These are phyloP conservation scores for Saccostrea glomerata DNA, from an alignment of 1,140 invertebrate species.

Conservation along the genomic window DNA sequence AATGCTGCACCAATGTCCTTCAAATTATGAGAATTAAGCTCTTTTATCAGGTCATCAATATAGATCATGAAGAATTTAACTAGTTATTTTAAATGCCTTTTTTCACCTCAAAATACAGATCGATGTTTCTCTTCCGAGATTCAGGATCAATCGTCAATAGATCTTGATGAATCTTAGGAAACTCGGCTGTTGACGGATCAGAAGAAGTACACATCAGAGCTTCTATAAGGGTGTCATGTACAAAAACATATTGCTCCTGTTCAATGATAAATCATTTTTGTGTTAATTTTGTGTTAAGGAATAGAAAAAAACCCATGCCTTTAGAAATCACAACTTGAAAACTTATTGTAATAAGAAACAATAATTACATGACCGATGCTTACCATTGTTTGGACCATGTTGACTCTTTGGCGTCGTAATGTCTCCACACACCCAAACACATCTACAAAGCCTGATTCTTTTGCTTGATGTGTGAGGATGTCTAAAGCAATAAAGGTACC, in stretches of 20 bases:
- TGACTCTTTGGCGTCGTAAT: conserved; percentile 70
- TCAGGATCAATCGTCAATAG: conserved; percentile 45
- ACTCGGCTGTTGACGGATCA: conserved; percentile 43
- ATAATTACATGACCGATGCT: background rate
- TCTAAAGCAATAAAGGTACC: conserved; percentile 77
- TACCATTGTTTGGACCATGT: conserved; percentile 77
- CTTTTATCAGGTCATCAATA: too few species aligned
- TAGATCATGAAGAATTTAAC: too few species aligned
- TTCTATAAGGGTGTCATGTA: conserved; percentile 57
- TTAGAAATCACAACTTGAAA: too few species aligned
- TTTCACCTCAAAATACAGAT: background rate
- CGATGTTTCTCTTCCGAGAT: conserved; percentile 40
- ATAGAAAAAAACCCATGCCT: too few species aligned
- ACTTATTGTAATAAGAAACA: too few species aligned
- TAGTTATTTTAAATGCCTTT: too few species aligned
- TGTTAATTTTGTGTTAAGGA: too few species aligned
- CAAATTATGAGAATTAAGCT: too few species aligned
- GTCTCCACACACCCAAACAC: conserved; percentile 68
- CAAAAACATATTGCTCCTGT: conserved; percentile 62
- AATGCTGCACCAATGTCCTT: too few species aligned
- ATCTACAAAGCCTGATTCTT: conserved; percentile 65
- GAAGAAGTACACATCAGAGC: conserved; percentile 50
- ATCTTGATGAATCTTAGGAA: conserved; percentile 46
- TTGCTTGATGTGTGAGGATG: conserved; percentile 65
- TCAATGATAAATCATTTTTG: too few species aligned